Percentiles rank a stretch among this genome's conserved stretches.
These are phyloP conservation scores for Cynopterus brachyotis DNA, from an alignment of 2,113 vertebrate genomes.

Conservation along the genomic window DNA sequence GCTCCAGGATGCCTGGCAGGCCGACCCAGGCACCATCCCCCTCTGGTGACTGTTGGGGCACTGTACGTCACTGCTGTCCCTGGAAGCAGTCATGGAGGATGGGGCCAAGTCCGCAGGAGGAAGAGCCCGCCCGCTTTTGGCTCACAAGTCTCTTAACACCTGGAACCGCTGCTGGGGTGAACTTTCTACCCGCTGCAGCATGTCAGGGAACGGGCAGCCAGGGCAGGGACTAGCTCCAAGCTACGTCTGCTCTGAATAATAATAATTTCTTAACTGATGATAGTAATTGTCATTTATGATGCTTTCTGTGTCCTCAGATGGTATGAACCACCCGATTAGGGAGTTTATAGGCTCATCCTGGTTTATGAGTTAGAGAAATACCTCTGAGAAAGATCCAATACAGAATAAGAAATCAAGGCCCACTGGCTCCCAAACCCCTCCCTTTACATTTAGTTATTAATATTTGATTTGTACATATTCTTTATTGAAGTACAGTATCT, in stretches of 20 bases:
- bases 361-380: neutral
- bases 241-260: neutral
- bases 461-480: neutral
- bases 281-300: neutral
- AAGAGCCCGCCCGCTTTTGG: too few relatives aligned
- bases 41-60: neutral
- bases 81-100: too few relatives aligned
- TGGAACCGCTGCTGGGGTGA: fast-evolving
- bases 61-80: fast-evolving
- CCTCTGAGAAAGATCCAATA: neutral
- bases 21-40: fast-evolving
- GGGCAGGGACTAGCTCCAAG: neutral
- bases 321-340: neutral
- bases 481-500: neutral
- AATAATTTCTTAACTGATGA: neutral
- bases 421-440: neutral
- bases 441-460: neutral
- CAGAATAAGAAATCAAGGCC: neutral
- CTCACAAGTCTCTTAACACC: neutral
- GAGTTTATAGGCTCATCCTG: neutral
- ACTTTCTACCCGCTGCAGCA: too few relatives aligned
- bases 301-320: neutral
- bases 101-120: neutral
- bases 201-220: neutral
- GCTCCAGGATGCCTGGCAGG: neutral